Percentiles rank a stretch among this genome's conserved stretches.
Conservation (phyloP, 2,797 vertebrate species). For the Diceros bicornis region DNA sequence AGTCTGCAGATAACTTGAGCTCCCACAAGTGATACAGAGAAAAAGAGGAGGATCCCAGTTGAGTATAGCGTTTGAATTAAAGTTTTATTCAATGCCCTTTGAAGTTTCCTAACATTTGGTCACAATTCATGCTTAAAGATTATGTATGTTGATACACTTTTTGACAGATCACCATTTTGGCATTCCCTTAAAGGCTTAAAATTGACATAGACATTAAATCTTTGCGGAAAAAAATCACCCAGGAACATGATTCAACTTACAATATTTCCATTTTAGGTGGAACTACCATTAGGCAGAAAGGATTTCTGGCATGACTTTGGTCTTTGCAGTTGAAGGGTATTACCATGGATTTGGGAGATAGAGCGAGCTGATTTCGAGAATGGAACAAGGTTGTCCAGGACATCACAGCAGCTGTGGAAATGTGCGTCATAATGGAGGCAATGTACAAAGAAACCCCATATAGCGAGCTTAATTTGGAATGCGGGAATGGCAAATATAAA, state of each 20-base stretch:
- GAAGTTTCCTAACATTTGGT: background rate
- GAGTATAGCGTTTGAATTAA: background rate
- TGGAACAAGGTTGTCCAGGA: background rate
- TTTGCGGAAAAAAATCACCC: background rate
- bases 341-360: background rate
- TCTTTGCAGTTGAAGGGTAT: background rate
- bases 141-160: background rate
- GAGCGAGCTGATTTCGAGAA: background rate
- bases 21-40: background rate
- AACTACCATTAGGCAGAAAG: background rate
- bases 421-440: background rate
- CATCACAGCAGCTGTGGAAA: background rate
- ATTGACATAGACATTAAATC: background rate
- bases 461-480: background rate
- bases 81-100: background rate
- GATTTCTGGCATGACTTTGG: background rate
- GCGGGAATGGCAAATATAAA: background rate
- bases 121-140: constrained; percentile 13
- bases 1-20: background rate
- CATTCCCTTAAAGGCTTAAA: background rate
- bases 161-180: background rate
- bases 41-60: background rate
- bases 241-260: background rate
- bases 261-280: constrained; percentile 10
- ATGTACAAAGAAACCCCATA: background rate